These are phyloP conservation scores for Chloropsis hardwickii DNA, from an alignment of 2,113 vertebrate species.

Conservation along the genomic window DNA sequence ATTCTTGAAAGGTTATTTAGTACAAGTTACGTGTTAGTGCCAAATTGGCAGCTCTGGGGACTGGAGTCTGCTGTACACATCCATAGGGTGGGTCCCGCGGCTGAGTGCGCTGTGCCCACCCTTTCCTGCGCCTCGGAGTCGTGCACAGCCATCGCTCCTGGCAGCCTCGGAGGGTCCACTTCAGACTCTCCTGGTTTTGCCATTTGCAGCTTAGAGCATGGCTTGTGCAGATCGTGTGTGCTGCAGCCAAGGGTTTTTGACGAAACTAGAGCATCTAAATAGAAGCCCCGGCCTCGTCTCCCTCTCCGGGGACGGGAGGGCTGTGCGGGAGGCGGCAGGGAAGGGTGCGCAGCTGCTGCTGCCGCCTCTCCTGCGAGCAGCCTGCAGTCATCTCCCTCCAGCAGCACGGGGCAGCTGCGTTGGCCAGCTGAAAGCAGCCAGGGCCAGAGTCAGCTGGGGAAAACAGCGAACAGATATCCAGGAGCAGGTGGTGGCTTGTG, in stretches of 20 bases:
- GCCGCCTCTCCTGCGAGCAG: background rate
- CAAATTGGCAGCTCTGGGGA: background rate
- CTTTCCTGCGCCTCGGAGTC: accelerated
- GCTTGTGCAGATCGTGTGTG: accelerated
- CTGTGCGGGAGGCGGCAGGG: accelerated
- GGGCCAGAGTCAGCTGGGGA: conserved; percentile 4
- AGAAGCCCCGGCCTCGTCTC: background rate
- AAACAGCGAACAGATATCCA: background rate
- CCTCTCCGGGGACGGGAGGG: accelerated
- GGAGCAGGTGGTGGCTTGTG: conserved; percentile 38
- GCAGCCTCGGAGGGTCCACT: accelerated
- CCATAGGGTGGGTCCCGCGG: accelerated
- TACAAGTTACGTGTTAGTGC: background rate
- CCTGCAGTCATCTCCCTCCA: background rate
- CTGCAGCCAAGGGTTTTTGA: background rate
- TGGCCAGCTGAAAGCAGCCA: conserved; percentile 31
- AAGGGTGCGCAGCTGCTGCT: background rate
- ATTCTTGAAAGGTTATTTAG: conserved; percentile 30
- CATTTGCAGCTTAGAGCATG: accelerated
- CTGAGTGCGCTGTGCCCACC: background rate
- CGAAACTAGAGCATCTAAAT: no score
- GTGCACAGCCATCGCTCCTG: accelerated
- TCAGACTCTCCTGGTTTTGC: accelerated
- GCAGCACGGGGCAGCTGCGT: background rate
- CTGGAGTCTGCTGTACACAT: background rate